Percentiles rank a stretch among this genome's conserved stretches.
phyloP scores from a whole-genome alignment of 2,113 vertebrate genomes.

The Corydoras sp. region DNA sequence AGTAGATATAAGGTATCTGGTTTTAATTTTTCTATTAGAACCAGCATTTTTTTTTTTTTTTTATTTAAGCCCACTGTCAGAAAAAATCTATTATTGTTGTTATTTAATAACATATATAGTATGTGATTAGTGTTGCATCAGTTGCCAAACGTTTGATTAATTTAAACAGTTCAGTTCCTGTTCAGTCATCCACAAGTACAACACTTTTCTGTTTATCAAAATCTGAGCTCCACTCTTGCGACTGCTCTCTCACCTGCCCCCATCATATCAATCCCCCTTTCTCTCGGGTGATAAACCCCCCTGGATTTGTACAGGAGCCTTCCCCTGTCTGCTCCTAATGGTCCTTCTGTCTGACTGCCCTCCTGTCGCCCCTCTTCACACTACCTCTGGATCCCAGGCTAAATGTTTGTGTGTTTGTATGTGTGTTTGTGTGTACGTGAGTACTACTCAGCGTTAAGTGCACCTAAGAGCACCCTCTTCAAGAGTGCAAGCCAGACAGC shows the following conservation, averaged over 20 bases:
- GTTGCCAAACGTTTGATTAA: too few relatives aligned
- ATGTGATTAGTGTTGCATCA: too few relatives aligned
- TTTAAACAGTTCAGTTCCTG: too few relatives aligned
- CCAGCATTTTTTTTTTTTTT: too few relatives aligned
- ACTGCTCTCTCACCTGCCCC: conserved; percentile 26
- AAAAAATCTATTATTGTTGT: too few relatives aligned
- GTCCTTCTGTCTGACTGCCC: conserved; percentile 32
- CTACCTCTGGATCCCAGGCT: conserved; percentile 20
- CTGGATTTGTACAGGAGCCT: conserved; percentile 28
- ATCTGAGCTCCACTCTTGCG: conserved; percentile 9
- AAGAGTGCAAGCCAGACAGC: conserved; percentile 39
- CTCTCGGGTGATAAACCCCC: conserved; percentile 27
- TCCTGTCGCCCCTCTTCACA: conserved; percentile 30
- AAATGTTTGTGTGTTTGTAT: conserved; percentile 17
- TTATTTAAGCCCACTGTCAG: too few relatives aligned
- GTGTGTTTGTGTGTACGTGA: conserved; percentile 15
- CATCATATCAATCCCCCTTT: conserved; percentile 27
- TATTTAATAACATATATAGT: too few relatives aligned
- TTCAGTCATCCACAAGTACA: too few relatives aligned
- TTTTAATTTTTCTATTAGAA: too few relatives aligned
- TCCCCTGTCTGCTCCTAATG: conserved; percentile 42
- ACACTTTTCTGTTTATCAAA: too few relatives aligned
- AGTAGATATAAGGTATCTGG: too few relatives aligned
- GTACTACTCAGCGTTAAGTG: conserved; percentile 43
- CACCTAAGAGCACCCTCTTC: conserved; percentile 43